Percentiles rank a stretch among this genome's conserved stretches.
These are phyloP conservation scores for Ciconia maguari DNA, from an alignment of 2,113 vertebrate species.

Conservation along the genomic window DNA sequence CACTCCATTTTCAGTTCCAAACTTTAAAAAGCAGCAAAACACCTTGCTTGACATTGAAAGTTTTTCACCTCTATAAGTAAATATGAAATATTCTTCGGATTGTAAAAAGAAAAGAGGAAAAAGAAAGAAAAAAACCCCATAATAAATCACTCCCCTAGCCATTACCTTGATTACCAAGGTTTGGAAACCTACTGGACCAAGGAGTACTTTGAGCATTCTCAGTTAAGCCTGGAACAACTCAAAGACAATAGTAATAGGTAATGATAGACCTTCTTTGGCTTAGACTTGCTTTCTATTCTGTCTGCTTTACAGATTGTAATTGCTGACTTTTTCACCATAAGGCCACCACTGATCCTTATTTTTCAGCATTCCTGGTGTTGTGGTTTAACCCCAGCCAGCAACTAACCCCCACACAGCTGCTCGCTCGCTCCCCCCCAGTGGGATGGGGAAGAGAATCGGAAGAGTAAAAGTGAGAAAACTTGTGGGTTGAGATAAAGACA, in stretches of 20 bases:
- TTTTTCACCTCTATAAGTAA: background rate
- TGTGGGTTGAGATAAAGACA: too few relatives aligned
- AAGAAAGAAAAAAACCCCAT: too few relatives aligned
- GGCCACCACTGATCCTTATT: background rate
- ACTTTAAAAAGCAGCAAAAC: background rate
- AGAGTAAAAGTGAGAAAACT: too few relatives aligned
- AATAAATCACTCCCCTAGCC: background rate
- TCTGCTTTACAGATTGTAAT: background rate
- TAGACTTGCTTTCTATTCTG: background rate
- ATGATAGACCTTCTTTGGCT: background rate
- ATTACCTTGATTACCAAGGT: background rate
- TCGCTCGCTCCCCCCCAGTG: too few relatives aligned
- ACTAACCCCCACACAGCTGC: too few relatives aligned
- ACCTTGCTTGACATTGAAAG: background rate
- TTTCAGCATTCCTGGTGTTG: background rate
- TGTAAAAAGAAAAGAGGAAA: background rate
- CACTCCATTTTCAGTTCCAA: background rate
- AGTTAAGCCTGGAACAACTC: background rate
- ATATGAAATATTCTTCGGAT: background rate
- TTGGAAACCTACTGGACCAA: background rate
- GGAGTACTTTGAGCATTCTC: background rate
- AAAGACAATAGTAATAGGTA: background rate
- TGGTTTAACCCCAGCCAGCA: too few relatives aligned
- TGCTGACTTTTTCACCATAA: background rate
- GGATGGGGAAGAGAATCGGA: too few relatives aligned